Conservation (phyloP, 1,140 invertebrate species). For the Protaetia brevitarsis region DNA sequence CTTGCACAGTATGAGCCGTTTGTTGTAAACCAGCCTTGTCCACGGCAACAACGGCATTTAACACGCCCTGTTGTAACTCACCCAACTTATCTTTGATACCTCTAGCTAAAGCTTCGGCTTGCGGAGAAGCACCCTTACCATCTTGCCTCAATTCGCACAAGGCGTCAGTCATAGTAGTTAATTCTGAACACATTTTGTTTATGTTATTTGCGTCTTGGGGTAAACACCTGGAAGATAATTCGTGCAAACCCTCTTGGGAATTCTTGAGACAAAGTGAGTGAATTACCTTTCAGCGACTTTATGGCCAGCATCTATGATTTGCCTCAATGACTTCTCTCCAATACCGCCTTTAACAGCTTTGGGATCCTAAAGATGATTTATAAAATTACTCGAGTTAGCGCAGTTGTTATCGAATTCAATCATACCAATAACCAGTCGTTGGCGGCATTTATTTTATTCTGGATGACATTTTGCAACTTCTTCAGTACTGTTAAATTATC, state of each 20-base stretch:
- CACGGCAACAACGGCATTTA: constrained; percentile 78
- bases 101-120: constrained; percentile 78
- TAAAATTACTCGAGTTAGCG: background rate
- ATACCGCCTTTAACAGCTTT: constrained; percentile 82
- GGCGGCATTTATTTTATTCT: constrained; percentile 86
- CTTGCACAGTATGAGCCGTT: constrained; percentile 82
- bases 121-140: constrained; percentile 72
- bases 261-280: background rate
- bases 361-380: constrained; percentile 63
- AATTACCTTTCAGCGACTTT: constrained; percentile 73
- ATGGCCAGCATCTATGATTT: constrained; percentile 83
- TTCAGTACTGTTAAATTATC: constrained; percentile 92
- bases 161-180: constrained; percentile 83
- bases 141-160: constrained; percentile 85
- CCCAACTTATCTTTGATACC: constrained; percentile 85
- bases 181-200: constrained; percentile 74
- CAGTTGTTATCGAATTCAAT: constrained; percentile 18
- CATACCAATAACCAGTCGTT: constrained; percentile 83
- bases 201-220: constrained; percentile 79
- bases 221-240: constrained; percentile 54
- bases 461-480: constrained; percentile 86
- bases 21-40: constrained; percentile 84
- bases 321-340: constrained; percentile 89
- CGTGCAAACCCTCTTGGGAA: background rate
- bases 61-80: constrained; percentile 78